These are phyloP conservation scores for Hydrolagus colliei DNA, from an alignment of 2,797 vertebrate genomes.

Conservation along the genomic window DNA sequence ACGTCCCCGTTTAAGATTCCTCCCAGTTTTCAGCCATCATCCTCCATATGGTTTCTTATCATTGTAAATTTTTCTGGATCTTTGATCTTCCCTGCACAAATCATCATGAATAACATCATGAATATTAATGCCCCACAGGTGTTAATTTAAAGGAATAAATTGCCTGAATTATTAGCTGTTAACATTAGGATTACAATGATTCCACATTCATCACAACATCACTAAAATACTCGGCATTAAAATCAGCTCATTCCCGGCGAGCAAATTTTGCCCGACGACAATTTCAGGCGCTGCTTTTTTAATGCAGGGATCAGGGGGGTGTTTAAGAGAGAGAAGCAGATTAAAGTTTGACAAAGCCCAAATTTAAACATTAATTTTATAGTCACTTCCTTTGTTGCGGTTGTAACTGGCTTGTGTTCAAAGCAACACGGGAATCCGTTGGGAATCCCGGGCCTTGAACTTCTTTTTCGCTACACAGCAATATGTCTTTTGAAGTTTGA, in stretches of 20 bases:
- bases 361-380: slow-evolving; percentile 17
- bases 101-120: slow-evolving; percentile 32
- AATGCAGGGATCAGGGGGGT: slow-evolving; percentile 11
- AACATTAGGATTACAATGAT: slow-evolving; percentile 29
- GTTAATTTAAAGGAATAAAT: slow-evolving; percentile 29
- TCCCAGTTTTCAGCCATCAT: slow-evolving; percentile 26
- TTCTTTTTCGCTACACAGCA: slow-evolving; percentile 27
- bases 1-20: slow-evolving; percentile 15
- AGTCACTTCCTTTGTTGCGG: slow-evolving; percentile 23
- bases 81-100: slow-evolving; percentile 27
- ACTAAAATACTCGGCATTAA: slow-evolving; percentile 9
- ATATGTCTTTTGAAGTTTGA: slow-evolving; percentile 22
- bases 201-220: slow-evolving; percentile 10
- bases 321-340: neutral
- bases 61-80: slow-evolving; percentile 29
- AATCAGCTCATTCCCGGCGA: neutral
- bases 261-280: neutral
- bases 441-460: slow-evolving; percentile 25
- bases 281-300: neutral
- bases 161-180: slow-evolving; percentile 27
- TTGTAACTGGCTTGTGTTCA: slow-evolving; percentile 30
- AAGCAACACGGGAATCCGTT: slow-evolving; percentile 18
- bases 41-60: slow-evolving; percentile 31
- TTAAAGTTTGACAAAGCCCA: slow-evolving; percentile 23
- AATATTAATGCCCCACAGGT: slow-evolving; percentile 32